Conservation (phyloP, 2,113 vertebrate genomes). For the Hyaena hyaena region DNA sequence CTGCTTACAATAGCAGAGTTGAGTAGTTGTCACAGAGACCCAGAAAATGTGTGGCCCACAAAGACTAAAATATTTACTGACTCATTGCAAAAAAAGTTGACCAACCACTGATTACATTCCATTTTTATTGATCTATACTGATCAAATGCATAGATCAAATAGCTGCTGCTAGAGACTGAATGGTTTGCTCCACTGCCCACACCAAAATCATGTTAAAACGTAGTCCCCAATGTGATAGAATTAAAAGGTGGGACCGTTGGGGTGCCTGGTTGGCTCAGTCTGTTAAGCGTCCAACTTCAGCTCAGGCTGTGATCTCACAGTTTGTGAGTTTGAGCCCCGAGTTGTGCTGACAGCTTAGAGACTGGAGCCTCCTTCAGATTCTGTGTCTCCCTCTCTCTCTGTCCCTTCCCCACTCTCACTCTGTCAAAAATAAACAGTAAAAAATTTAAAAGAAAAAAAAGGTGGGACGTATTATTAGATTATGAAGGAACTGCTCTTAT, state of each 20-base stretch:
- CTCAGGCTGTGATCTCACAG: no score
- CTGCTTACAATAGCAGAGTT: neutral
- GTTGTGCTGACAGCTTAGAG: no score
- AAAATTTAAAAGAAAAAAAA: neutral
- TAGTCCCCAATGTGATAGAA: neutral
- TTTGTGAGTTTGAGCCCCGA: no score
- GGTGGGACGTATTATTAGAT: neutral
- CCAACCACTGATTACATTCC: neutral
- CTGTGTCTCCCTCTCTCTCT: no score
- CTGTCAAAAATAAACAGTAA: no score
- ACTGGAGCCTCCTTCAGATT: no score
- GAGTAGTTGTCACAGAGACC: neutral
- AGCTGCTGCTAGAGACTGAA: neutral
- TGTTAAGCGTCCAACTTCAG: no score
- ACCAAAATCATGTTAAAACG: neutral
- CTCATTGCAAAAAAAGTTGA: neutral
- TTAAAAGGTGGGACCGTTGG: neutral
- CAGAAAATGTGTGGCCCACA: neutral
- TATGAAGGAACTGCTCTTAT: neutral
- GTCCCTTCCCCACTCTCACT: no score
- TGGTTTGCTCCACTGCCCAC: no score
- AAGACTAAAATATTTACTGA: neutral
- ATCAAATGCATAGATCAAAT: neutral
- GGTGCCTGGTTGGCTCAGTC: no score
- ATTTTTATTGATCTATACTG: neutral